Evolutionary conservation across 2,113 vertebrate genomes (phyloP).

Genomic region (Miniopterus natalensis): DNA sequence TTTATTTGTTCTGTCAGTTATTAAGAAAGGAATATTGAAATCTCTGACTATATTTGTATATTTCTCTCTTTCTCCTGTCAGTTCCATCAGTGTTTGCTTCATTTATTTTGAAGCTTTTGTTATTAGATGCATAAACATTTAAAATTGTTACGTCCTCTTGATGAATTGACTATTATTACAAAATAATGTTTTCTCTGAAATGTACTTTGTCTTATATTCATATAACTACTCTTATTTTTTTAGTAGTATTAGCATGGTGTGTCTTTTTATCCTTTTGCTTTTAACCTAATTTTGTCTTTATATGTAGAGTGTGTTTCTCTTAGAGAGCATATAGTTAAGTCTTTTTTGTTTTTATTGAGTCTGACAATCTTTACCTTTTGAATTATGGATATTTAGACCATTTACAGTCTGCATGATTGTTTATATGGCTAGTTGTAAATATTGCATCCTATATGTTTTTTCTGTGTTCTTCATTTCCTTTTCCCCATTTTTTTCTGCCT

Average conservation of each 20-base stretch:
- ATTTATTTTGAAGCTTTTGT: slow-evolving; percentile 26
- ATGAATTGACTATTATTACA: slow-evolving; percentile 25
- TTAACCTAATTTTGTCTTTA: slow-evolving; percentile 18
- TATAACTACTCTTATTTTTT: neutral
- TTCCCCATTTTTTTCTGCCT: neutral
- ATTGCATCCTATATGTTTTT: neutral
- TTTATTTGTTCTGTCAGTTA: neutral
- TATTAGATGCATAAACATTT: neutral
- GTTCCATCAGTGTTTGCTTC: neutral
- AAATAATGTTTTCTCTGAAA: neutral
- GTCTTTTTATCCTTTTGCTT: neutral
- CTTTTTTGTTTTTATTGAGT: neutral
- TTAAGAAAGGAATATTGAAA: neutral
- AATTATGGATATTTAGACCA: neutral
- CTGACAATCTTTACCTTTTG: neutral
- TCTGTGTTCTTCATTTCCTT: neutral
- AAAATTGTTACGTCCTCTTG: neutral
- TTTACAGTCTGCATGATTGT: neutral
- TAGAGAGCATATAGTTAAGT: neutral
- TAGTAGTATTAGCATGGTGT: neutral
- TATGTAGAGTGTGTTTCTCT: neutral
- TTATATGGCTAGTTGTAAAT: neutral
- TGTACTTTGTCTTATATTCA: neutral
- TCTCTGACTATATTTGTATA: neutral
- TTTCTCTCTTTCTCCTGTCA: slow-evolving; percentile 1